Evolutionary conservation across 2,113 vertebrate genomes (phyloP), one percentile per base, ranked within the genome.

Genomic region (Bostrychus sinensis): DNA sequence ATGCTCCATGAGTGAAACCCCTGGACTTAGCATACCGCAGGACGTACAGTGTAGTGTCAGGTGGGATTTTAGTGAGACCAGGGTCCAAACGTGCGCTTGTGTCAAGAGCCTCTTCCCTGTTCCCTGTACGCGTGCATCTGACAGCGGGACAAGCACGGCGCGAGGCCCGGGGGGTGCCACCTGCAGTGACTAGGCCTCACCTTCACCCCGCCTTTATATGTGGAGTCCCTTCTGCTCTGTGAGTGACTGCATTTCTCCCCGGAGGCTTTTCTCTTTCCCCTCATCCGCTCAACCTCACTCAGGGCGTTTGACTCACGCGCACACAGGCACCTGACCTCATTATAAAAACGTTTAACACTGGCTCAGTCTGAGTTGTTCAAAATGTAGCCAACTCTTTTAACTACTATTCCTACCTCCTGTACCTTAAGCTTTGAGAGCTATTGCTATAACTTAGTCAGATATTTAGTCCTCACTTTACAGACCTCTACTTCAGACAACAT

Each of bases 271-370:
- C 32, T 42, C 28, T 36, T 56, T 45, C 2, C 0, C 42, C 38
- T 63, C 50, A 77, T 77, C 36, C 23, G 17, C 70, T 75, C 64
- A 56, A 75, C 14, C 51, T 51, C 20, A 66, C 78, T 78, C 22
- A n/a, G 7, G 75, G 77, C 54, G 0, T 67, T 72, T 65, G 62
- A 87, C 68, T 80, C 78, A 75, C 7, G 66, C 26, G 43, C 68
- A 69, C 39, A 34, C 37, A 9, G 10, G 17, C 61, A 54, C 51
- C 36, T 67, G 70, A 78, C 75, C 70, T 83, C 66, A 75, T 79
- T 80, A 79, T 75, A 53, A 82, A 70, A 80, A 77, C 67, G 56
- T 72, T 75, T 77, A 43, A 20, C 16, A 12, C 36, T 73, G 50
- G 23, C 23, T 68, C 64, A 13, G 10, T n/a, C n/a, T n/a, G n/a